Conservation (phyloP, 2,888 invertebrate species). For the Apodemia zela region DNA sequence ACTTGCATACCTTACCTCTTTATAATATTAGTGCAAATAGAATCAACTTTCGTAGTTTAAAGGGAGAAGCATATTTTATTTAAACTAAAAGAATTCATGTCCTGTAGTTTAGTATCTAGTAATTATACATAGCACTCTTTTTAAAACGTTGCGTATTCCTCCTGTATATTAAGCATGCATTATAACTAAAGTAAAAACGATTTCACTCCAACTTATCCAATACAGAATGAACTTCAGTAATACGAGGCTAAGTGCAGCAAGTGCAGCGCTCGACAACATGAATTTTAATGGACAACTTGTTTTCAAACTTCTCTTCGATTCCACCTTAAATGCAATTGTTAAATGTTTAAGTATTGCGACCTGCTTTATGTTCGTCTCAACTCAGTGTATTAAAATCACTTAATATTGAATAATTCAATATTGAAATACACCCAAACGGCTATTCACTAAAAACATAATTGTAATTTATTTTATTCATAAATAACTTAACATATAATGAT, state of each 20-base stretch:
- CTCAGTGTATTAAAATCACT: not conserved
- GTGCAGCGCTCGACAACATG: constrained; percentile 39
- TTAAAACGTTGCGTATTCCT: not conserved
- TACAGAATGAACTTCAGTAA: constrained; percentile 32
- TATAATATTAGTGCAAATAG: too few relatives aligned
- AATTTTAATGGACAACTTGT: constrained; percentile 45
- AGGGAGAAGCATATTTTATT: too few relatives aligned
- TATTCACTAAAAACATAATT: too few relatives aligned
- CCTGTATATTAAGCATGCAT: not conserved
- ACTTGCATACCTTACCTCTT: too few relatives aligned
- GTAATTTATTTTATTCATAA: too few relatives aligned
- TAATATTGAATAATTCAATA: not conserved
- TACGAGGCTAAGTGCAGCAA: constrained; percentile 38
- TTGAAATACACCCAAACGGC: too few relatives aligned
- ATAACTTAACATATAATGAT: too few relatives aligned
- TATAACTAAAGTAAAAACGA: constrained; percentile 15
- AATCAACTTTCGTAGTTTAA: too few relatives aligned
- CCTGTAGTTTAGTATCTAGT: too few relatives aligned
- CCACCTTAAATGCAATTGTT: constrained; percentile 20
- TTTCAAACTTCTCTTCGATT: constrained; percentile 36
- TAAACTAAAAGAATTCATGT: too few relatives aligned
- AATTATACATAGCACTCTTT: not conserved
- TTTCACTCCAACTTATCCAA: constrained; percentile 9
- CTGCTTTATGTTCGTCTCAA: not conserved
- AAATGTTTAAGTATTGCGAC: constrained; percentile 16